phyloP scores from a whole-genome alignment of 2,888 invertebrate species.

The Molanna angustata region DNA sequence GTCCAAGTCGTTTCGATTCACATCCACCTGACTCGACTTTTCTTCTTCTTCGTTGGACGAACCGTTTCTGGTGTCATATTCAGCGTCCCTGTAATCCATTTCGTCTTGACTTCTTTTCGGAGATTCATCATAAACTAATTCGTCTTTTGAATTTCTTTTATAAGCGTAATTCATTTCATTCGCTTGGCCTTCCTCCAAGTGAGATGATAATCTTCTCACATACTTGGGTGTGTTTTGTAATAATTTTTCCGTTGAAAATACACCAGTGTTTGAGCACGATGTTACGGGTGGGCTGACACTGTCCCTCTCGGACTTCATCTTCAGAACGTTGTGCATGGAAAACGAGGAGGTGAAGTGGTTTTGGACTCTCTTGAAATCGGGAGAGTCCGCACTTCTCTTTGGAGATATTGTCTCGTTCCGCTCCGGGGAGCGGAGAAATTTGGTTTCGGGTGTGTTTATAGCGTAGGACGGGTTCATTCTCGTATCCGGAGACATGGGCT shows the following conservation, averaged over 20 bases:
- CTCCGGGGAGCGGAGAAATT: slow-evolving; percentile 10
- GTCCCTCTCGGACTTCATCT: slow-evolving; percentile 48
- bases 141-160: slow-evolving; percentile 9
- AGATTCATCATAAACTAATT: slow-evolving; percentile 22
- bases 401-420: slow-evolving; percentile 37
- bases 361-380: slow-evolving; percentile 4
- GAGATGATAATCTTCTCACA: slow-evolving; percentile 12
- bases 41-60: slow-evolving; percentile 39
- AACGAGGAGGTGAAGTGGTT: slow-evolving; percentile 44
- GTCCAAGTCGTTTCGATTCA: slow-evolving; percentile 42
- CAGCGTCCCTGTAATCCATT: slow-evolving; percentile 21
- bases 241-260: slow-evolving; percentile 51
- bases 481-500: slow-evolving; percentile 38
- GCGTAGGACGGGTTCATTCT: slow-evolving; percentile 40
- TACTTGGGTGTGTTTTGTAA: slow-evolving; percentile 49
- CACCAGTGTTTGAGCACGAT: slow-evolving; percentile 40
- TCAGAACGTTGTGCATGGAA: slow-evolving; percentile 51
- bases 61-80: slow-evolving; percentile 20
- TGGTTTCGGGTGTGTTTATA: slow-evolving; percentile 2
- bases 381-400: slow-evolving; percentile 11
- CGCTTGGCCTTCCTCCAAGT: slow-evolving; percentile 10
- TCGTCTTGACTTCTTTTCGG: slow-evolving; percentile 16
- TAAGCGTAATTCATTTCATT: slow-evolving; percentile 5
- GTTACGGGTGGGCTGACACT: slow-evolving; percentile 42
- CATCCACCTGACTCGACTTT: slow-evolving; percentile 30